phyloP scores from a whole-genome alignment of 64 coral and sea anemone species.

The Montipora sp. region DNA sequence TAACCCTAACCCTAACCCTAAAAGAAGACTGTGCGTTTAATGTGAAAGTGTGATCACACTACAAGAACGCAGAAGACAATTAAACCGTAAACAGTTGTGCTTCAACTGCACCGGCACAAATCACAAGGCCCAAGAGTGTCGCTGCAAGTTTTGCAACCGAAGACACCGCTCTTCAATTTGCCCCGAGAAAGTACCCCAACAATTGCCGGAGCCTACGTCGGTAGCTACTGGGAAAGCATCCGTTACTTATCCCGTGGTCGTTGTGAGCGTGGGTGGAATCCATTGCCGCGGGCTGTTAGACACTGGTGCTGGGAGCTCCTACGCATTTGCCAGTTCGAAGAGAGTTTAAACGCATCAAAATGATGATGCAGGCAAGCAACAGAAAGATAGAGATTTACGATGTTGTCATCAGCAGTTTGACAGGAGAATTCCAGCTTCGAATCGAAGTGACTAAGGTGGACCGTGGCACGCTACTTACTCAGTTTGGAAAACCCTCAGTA shows the following conservation, averaged over 20 bases:
- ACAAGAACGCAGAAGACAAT: constrained; percentile 8
- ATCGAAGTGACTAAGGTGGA: constrained; percentile 21
- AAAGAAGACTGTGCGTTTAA: too few relatives aligned
- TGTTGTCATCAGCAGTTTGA: constrained; percentile 3
- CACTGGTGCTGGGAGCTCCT: constrained; percentile 40
- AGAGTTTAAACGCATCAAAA: constrained; percentile 11
- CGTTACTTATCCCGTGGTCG: constrained; percentile 25
- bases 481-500: constrained; percentile 16
- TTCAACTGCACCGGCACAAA: constrained; percentile 56
- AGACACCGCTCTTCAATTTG: constrained; percentile 52
- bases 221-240: constrained; percentile 1
- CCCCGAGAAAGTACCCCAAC: neutral
- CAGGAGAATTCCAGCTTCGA: neutral
- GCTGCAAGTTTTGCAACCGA: constrained; percentile 38
- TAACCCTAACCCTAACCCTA: too few relatives aligned
- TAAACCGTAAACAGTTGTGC: constrained; percentile 33
- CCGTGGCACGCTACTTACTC: neutral
- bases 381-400: constrained; percentile 10
- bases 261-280: constrained; percentile 44
- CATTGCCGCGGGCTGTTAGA: constrained; percentile 47
- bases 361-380: constrained; percentile 16
- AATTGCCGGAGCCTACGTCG: constrained; percentile 17
- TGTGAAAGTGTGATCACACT: neutral
- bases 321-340: constrained; percentile 38
- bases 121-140: neutral